phyloP scores from a whole-genome alignment of 2,888 invertebrate genomes.

The Agrotis clavis region DNA sequence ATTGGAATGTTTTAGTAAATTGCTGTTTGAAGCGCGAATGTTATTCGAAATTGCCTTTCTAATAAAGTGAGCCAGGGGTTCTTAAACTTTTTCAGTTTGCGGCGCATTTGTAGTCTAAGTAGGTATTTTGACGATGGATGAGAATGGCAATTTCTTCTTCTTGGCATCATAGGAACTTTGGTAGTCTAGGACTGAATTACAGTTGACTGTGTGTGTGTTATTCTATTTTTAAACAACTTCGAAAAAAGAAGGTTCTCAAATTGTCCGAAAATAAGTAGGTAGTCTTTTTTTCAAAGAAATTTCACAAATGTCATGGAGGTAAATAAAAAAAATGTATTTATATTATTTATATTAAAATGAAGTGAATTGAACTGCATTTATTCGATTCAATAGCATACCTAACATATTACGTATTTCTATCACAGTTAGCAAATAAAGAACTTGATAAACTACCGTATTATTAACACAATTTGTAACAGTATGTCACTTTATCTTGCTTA shows the following conservation, averaged over 20 bases:
- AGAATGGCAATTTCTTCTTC: neutral
- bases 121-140: no score
- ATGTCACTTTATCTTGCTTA: constrained; percentile 16
- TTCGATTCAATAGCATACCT: neutral
- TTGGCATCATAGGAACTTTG: neutral
- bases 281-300: no score
- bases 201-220: no score
- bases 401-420: neutral
- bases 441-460: neutral
- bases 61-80: neutral
- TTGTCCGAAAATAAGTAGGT: no score
- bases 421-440: constrained; percentile 7
- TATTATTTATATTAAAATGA: no score
- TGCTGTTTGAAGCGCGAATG: constrained; percentile 34
- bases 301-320: no score
- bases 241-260: no score
- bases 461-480: constrained; percentile 13
- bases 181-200: no score
- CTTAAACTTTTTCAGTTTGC: no score
- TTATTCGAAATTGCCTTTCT: constrained; percentile 36
- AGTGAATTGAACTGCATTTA: neutral
- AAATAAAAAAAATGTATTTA: no score
- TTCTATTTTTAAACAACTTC: no score
- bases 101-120: no score
- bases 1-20: constrained; percentile 51